phyloP scores from a whole-genome alignment of 2,113 vertebrate genomes.

The Neodontobutis hainanensis region DNA sequence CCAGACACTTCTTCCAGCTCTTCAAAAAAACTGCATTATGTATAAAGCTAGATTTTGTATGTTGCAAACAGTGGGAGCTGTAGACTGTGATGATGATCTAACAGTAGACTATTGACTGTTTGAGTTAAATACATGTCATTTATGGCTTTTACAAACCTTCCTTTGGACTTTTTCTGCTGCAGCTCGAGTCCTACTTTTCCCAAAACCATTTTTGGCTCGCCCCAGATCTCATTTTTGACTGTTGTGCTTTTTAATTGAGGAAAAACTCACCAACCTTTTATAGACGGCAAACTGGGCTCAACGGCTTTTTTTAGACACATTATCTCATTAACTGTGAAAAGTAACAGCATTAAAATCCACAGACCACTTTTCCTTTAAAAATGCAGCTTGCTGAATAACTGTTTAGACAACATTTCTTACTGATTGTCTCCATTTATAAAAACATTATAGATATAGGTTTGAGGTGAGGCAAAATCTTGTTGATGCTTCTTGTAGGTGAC shows the following conservation, averaged over 20 bases:
- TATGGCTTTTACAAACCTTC: no score
- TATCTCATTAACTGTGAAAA: constrained; percentile 5
- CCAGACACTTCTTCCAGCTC: no score
- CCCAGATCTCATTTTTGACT: constrained; percentile 55
- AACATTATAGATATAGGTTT: no score
- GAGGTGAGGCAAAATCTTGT: no score
- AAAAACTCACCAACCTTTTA: constrained; percentile 32
- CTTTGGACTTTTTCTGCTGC: constrained; percentile 17
- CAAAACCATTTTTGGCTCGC: constrained; percentile 49
- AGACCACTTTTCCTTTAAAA: constrained; percentile 14
- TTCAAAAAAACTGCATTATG: no score
- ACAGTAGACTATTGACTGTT: no score
- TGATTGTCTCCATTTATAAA: no score
- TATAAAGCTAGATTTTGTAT: no score
- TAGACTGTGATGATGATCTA: no score
- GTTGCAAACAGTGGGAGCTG: no score
- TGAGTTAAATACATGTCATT: no score
- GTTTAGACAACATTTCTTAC: constrained; percentile 1
- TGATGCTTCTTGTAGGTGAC: no score
- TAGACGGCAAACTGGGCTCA: constrained; percentile 21
- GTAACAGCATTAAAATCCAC: neutral
- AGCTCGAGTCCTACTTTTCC: constrained; percentile 53
- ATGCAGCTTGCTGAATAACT: neutral
- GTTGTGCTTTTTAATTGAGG: constrained; percentile 29
- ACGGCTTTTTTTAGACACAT: constrained; percentile 10